Percentiles rank a stretch among this genome's conserved stretches.
Evolutionary conservation across 2,113 vertebrate species (phyloP).

Genomic region (Apeltes quadracus): DNA sequence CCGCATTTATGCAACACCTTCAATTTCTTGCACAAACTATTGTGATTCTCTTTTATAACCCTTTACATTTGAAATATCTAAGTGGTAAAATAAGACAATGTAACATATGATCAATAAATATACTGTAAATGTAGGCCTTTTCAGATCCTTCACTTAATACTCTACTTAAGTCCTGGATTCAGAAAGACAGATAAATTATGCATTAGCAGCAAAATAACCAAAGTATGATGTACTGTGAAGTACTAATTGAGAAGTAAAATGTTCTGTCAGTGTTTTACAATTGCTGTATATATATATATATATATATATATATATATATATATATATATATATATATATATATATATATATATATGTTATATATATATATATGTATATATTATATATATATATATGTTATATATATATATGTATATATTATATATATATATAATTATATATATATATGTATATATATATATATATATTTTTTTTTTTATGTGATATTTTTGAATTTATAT

Average conservation of each 20-base stretch:
- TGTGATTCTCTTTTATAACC: neutral
- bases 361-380: too few species aligned
- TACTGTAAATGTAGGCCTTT: neutral
- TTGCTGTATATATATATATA: neutral
- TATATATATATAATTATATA: too few species aligned
- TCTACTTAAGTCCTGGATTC: neutral
- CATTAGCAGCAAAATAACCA: neutral
- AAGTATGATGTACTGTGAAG: neutral
- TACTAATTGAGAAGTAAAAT: neutral
- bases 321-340: too few species aligned
- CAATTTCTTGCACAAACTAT: neutral
- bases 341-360: too few species aligned
- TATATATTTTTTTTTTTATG: too few species aligned
- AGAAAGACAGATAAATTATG: neutral
- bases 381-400: too few species aligned
- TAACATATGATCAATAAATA: neutral
- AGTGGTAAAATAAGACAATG: neutral
- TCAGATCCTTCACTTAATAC: neutral
- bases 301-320: too few species aligned
- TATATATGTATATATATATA: too few species aligned
- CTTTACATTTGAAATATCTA: conserved; percentile 2
- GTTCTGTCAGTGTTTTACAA: neutral
- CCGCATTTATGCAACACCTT: neutral
- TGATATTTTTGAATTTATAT: neutral
- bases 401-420: too few species aligned